Conservation (phyloP, 1,140 invertebrate genomes). For the Acromyrmex echinatior region DNA sequence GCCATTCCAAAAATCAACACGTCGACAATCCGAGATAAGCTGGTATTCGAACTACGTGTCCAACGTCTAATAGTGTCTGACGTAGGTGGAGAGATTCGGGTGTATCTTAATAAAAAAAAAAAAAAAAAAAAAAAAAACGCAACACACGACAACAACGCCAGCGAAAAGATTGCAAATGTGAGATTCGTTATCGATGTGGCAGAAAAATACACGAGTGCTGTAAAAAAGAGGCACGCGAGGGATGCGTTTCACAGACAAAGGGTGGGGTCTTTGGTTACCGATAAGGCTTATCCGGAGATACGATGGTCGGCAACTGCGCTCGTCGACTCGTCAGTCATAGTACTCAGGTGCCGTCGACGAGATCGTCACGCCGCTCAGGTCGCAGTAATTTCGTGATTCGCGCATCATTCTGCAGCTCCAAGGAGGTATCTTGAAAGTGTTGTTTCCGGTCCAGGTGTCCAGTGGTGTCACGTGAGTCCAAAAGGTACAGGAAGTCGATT, state of each 20-base stretch:
- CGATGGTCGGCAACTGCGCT: constrained; percentile 70
- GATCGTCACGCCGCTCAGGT: constrained; percentile 64
- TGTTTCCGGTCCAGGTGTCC: constrained; percentile 16
- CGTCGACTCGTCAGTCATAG: constrained; percentile 70
- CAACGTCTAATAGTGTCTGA: not conserved
- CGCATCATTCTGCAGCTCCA: constrained; percentile 16
- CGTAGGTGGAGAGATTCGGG: constrained; percentile 12
- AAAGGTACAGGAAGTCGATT: constrained; percentile 17
- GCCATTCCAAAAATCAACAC: not conserved
- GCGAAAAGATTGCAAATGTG: not conserved
- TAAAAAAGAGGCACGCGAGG: constrained; percentile 42
- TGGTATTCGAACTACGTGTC: constrained; percentile 1
- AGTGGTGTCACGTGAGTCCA: constrained; percentile 15
- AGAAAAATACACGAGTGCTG: not conserved
- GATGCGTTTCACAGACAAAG: constrained; percentile 67
- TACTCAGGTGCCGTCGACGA: constrained; percentile 73
- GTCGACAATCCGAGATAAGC: constrained; percentile 16
- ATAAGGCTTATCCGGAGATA: constrained; percentile 79
- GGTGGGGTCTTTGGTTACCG: constrained; percentile 74
- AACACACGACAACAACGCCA: not conserved
- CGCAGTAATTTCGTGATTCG: constrained; percentile 54
- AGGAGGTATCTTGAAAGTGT: constrained; percentile 37
- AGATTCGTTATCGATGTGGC: not conserved
- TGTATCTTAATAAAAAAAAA: constrained; percentile 1
- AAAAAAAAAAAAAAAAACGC: not conserved